Evolutionary conservation across 2,888 invertebrate genomes (phyloP).

Genomic region (Smittia aterrima): DNA sequence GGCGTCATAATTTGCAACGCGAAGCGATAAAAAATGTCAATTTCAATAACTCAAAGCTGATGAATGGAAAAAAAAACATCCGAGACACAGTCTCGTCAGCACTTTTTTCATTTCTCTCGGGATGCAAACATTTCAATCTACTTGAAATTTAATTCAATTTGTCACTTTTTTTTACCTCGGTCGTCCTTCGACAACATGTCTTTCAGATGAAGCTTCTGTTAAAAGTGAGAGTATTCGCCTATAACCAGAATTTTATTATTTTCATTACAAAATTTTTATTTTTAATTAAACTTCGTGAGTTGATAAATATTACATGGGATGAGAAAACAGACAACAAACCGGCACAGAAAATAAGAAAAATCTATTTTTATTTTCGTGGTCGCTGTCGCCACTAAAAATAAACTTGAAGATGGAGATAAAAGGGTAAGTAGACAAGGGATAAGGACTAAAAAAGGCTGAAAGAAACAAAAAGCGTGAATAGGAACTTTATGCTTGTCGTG

Average conservation of each 20-base stretch:
- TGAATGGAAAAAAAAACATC: not conserved
- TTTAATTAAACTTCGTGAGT: no score
- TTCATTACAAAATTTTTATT: no score
- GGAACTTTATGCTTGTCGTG: not conserved
- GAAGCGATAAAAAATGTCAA: not conserved
- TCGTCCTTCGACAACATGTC: conserved; percentile 14
- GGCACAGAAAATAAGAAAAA: no score
- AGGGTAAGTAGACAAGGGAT: not conserved
- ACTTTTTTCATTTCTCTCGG: not conserved
- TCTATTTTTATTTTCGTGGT: conserved; percentile 24
- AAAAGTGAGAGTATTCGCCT: no score
- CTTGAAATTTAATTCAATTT: conserved; percentile 38
- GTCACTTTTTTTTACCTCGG: not conserved
- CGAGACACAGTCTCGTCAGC: not conserved
- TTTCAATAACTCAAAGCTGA: not conserved
- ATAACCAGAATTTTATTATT: no score
- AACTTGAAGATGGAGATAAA: not conserved
- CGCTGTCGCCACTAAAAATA: not conserved
- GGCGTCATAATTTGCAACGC: conserved; percentile 1
- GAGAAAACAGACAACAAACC: not conserved
- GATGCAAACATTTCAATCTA: conserved; percentile 7
- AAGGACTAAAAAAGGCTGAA: not conserved
- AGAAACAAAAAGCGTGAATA: not conserved
- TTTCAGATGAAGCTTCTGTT: no score
- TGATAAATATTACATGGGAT: no score